Base-by-base conservation (phyloP, 2,888 invertebrate genomes). In the Saturnia pavonia region DNA sequence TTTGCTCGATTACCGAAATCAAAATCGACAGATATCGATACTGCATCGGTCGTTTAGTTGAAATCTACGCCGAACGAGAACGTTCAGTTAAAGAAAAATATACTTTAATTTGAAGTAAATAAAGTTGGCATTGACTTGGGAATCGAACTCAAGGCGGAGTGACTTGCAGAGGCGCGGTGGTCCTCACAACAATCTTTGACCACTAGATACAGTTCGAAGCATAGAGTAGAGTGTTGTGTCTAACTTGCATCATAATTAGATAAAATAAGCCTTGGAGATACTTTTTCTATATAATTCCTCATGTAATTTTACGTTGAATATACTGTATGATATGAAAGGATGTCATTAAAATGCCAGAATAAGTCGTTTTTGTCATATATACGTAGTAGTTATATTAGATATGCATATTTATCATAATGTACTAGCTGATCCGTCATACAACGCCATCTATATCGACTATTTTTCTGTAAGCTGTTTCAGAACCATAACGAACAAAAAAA, bases 91-190 rank as follows among this genome's bases (percentile, higher is more conserved):
- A 63, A 75, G 45, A 11, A 68, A 0, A 79, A 77, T 78, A 43
- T 68, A 48, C 77, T 72, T 70, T 83, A 80, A 74, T 6, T 25
- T 7, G 14, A 22, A 14, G 0, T n/a, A 0, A 3, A 48, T 78
- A 82, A 71, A 74, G 76, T 57, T 51, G 70, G 51, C 69, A 72
- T 74, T 82, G 71, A 71, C n/a, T 16, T 74, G 78, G 22, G 48
- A 42, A 45, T 51, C 60, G 66, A 45, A 68, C 48, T 66, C 71
- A 71, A 76, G 77, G 75, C 71, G 77, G 83, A 84, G 85, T 91
- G 91, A 91, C 91, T 91, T 90, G 91, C 91, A 90, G 78, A 89
- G 86, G 83, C 88, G 86, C 82, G 91, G 91, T 91, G 91, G 91
- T 91, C 91, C 84, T 82, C 83, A 83, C 81, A 82, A 85, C 86